Evolutionary conservation across 2,113 vertebrate species (phyloP), one percentile per base, ranked within the genome.

Genomic region (Pterocles orientalis): DNA sequence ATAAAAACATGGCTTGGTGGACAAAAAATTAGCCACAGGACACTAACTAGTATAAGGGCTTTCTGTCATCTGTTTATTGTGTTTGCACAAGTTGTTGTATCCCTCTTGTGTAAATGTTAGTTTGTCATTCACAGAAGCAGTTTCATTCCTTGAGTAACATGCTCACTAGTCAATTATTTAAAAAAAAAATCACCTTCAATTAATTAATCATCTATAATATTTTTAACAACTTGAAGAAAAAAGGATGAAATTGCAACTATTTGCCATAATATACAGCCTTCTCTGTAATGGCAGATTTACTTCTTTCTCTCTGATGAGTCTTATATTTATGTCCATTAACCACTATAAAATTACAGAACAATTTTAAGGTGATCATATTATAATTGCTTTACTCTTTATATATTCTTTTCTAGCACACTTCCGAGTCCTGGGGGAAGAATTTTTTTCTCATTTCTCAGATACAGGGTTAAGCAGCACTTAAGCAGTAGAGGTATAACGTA

Each of bases 241-340:
- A 86, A 19, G 64, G 12, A 9, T 2, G 0, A 66, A 58, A 36
- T 33, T 14, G 60, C 2, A 3, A 41, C 3, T 16, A 19, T 34
- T 45, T 48, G 19, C 18, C 10, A 10, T 64, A 77, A 70, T 14
- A 65, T 9, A 26, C 10, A 41, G 9, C 7, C 33, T 56, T 43
- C 13, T 53, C 60, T 79, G 20, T 39, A 88, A 51, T 9, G 8
- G 33, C 33, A 75, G 23, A 65, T 36, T 70, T 69, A 6, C 73
- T 43, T 79, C 61, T 18, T 73, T 78, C 70, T 39, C 8, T n/a
- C 47, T 18, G 10, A 2, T 57, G 4, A 73, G 14, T 89, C 51
- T 70, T 61, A 17, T 0, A 56, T 26, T 60, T 51, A 60, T 18
- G 18, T 16, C 36, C 18, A 39, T 71, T 82, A 76, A 82, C 6